Percentiles rank a stretch among this genome's conserved stretches.
phyloP scores from a whole-genome alignment of 2,113 vertebrate species.

The Takifugu bimaculatus region DNA sequence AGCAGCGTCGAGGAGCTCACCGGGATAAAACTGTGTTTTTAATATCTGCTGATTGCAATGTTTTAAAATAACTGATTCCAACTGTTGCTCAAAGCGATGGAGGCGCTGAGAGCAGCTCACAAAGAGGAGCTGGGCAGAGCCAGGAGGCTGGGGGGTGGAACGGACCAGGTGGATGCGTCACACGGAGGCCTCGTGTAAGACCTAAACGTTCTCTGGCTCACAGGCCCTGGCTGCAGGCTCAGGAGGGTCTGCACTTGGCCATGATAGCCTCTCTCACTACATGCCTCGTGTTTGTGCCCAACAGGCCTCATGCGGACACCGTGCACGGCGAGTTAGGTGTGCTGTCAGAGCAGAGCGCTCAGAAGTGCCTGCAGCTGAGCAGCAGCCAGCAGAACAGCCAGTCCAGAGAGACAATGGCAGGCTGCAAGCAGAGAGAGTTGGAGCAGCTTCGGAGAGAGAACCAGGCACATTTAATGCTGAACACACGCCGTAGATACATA shows the following conservation, averaged over 20 bases:
- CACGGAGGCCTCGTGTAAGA: conserved; percentile 79
- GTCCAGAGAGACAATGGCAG: conserved; percentile 73
- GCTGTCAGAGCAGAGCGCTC: conserved; percentile 85
- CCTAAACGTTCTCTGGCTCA: neutral
- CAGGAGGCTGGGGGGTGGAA: conserved; percentile 72
- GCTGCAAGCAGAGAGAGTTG: conserved; percentile 78
- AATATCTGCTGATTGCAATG: neutral
- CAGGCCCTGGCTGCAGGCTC: conserved; percentile 16
- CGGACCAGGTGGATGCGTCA: conserved; percentile 61
- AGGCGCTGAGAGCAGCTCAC: conserved; percentile 86
- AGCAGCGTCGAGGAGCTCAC: neutral
- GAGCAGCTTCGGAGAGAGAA: conserved; percentile 87
- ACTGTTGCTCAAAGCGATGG: conserved; percentile 74
- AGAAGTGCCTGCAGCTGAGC: conserved; percentile 86
- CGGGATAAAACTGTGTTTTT: neutral
- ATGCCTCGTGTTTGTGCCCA: conserved; percentile 36
- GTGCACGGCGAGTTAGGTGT: conserved; percentile 83
- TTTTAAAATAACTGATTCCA: neutral
- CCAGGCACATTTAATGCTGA: conserved; percentile 67
- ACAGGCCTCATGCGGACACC: conserved; percentile 76
- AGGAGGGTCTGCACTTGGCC: conserved; percentile 18
- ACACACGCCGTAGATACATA: neutral
- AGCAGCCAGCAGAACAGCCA: conserved; percentile 73
- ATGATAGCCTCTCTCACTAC: conserved; percentile 8
- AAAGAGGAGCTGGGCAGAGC: conserved; percentile 82